Evolutionary conservation across 2,888 invertebrate species (phyloP).

Genomic region (Yponomeuta cagnagella): DNA sequence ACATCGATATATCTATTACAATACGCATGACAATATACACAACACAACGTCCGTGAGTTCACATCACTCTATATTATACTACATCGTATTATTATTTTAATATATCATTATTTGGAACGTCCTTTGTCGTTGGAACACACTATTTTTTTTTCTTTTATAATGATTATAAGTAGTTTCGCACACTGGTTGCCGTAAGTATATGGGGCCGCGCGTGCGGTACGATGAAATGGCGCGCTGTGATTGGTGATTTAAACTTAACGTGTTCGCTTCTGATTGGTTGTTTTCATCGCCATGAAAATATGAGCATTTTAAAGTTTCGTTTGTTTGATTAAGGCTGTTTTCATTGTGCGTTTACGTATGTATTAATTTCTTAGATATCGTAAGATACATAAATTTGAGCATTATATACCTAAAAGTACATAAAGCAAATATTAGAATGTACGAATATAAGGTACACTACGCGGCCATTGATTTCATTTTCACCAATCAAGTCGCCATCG

Average conservation of each 20-base stretch:
- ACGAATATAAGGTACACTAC: background rate
- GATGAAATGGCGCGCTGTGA: background rate
- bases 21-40: conserved; percentile 53
- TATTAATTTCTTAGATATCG: background rate
- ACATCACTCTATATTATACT: conserved; percentile 36
- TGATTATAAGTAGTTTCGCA: background rate
- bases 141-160: conserved; percentile 14
- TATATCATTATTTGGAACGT: conserved; percentile 41
- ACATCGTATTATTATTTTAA: conserved; percentile 39
- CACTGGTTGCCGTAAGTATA: background rate
- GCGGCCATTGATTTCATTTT: background rate
- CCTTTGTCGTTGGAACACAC: conserved; percentile 45
- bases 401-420: background rate
- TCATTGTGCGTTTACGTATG: background rate
- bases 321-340: background rate
- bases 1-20: conserved; percentile 51
- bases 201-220: conserved; percentile 1
- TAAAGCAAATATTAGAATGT: background rate
- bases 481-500: background rate
- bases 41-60: conserved; percentile 34
- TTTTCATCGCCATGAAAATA: background rate
- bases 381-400: background rate
- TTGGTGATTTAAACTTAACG: background rate
- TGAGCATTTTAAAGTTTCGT: background rate
- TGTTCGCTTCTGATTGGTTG: background rate